Evolutionary conservation across 2,797 vertebrate species (phyloP).

Genomic region (Enteromius viviparus): DNA sequence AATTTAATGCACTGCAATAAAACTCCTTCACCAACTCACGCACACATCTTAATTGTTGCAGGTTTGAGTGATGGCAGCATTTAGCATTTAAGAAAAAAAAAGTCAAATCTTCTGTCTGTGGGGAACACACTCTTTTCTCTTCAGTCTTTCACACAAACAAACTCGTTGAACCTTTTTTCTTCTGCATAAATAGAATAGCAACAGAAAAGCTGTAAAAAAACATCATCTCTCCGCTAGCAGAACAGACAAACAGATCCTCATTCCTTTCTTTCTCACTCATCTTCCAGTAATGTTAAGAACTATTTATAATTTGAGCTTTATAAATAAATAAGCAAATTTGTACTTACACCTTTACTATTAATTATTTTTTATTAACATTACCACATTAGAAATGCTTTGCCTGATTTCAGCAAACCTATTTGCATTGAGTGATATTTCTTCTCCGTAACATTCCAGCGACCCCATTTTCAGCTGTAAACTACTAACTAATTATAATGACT

Average conservation of each 20-base stretch:
- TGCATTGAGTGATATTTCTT: not conserved
- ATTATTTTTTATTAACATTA: not conserved
- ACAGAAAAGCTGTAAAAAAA: not conserved
- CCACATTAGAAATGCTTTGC: not conserved
- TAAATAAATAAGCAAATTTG: not conserved
- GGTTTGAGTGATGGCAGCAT: constrained; percentile 31
- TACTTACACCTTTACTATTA: not conserved
- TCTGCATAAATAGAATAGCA: constrained; percentile 11
- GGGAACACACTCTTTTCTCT: constrained; percentile 7
- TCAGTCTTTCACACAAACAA: constrained; percentile 20
- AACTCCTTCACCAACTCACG: not conserved
- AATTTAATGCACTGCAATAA: not conserved
- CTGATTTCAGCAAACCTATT: not conserved
- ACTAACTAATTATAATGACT: not conserved
- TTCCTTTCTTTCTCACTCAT: not conserved
- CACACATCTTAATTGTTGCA: constrained; percentile 26
- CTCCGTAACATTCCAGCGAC: not conserved
- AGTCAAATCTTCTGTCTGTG: constrained; percentile 3
- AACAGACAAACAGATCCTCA: not conserved
- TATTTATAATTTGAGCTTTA: not conserved
- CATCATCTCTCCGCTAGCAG: not conserved
- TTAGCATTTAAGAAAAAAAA: constrained; percentile 29
- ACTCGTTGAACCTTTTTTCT: constrained; percentile 11
- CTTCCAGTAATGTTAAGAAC: not conserved
- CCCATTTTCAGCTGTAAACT: not conserved